Conservation (phyloP, 2,888 invertebrate genomes). For the Diogma glabrata region DNA sequence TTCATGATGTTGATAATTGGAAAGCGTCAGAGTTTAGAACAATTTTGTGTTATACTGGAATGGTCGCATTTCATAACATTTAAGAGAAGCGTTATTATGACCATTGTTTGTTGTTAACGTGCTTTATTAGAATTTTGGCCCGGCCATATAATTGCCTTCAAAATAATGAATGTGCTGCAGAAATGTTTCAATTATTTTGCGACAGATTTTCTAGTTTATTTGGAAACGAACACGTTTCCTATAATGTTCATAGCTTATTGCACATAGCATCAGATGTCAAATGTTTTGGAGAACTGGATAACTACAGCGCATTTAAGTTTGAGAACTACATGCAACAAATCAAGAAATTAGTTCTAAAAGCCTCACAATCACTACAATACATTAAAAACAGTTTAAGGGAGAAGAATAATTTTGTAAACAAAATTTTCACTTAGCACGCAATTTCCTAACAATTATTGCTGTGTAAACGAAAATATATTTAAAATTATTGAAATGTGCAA, state of each 20-base stretch:
- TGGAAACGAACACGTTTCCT: conserved; percentile 14
- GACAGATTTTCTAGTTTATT: conserved; percentile 12
- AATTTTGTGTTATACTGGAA: conserved; percentile 1
- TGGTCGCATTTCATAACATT: neutral
- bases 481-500: neutral
- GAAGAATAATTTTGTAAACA: neutral
- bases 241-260: conserved; percentile 16
- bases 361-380: neutral
- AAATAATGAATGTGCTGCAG: conserved; percentile 8
- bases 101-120: conserved; percentile 1
- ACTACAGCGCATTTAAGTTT: conserved; percentile 4
- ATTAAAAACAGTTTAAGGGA: neutral
- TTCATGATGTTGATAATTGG: neutral
- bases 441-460: neutral
- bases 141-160: neutral
- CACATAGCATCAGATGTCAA: conserved; percentile 14
- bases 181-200: conserved; percentile 13
- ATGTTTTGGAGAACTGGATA: neutral
- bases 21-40: conserved; percentile 4
- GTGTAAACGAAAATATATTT: neutral
- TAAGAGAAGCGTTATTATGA: neutral
- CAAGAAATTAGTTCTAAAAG: neutral
- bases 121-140: neutral
- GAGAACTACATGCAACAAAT: conserved; percentile 6
- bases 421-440: neutral